Evolutionary conservation across 2,797 vertebrate genomes (phyloP).

Genomic region (Rhynchotus rufescens): DNA sequence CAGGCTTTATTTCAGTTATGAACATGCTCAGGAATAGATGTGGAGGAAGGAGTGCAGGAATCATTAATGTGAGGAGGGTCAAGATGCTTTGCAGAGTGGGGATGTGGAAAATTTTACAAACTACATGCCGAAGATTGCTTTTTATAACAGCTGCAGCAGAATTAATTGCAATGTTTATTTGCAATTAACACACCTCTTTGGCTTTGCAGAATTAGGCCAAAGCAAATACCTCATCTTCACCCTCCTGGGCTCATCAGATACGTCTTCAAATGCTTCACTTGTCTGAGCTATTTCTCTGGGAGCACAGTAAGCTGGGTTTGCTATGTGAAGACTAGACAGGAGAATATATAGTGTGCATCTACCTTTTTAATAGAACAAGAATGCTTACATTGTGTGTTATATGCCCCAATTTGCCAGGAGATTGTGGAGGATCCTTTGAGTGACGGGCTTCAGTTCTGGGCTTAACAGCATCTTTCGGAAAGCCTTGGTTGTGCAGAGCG

Average conservation of each 20-base stretch:
- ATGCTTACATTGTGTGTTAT: background rate
- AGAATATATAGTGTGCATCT: fast-evolving
- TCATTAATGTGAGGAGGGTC: background rate
- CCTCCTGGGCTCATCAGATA: background rate
- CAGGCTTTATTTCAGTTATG: background rate
- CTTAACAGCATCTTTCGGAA: background rate
- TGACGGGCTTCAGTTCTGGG: background rate
- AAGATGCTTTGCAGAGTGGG: background rate
- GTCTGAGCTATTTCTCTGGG: background rate
- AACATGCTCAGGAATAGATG: background rate
- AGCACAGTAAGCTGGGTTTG: background rate
- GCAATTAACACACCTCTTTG: background rate
- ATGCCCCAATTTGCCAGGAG: background rate
- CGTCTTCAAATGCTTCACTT: background rate
- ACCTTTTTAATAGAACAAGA: background rate
- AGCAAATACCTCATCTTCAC: background rate
- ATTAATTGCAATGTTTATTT: background rate
- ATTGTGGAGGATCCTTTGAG: background rate
- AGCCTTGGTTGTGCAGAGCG: background rate
- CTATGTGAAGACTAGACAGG: background rate
- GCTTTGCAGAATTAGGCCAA: background rate
- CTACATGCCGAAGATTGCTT: background rate
- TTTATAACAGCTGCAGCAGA: background rate
- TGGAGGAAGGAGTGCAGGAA: background rate
- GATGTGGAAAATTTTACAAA: background rate